Conservation (phyloP, 2,113 vertebrate species). For the Reinhardtius hippoglossoides region DNA sequence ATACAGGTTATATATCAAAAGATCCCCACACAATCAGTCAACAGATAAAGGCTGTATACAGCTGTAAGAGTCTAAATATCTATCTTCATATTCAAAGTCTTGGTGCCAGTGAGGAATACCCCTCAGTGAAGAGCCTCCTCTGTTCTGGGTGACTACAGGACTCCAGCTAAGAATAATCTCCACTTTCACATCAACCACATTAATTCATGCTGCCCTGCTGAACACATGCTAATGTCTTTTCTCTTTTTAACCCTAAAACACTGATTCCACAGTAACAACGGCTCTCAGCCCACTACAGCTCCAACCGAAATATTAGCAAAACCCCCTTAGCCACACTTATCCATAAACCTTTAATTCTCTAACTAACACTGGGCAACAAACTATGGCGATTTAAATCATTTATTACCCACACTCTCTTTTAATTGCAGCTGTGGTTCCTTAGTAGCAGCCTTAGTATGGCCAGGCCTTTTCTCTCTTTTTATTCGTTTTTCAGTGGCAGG, state of each 20-base stretch:
- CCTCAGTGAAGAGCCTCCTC: slow-evolving; percentile 23
- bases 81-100: slow-evolving; percentile 25
- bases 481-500: neutral
- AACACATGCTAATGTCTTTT: neutral
- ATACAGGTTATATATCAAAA: neutral
- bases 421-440: no score
- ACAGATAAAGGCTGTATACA: neutral
- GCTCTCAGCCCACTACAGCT: no score
- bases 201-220: neutral
- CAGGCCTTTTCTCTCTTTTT: no score
- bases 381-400: neutral
- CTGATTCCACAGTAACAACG: neutral
- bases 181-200: slow-evolving; percentile 12
- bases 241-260: neutral
- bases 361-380: neutral
- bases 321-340: neutral
- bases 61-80: slow-evolving; percentile 16
- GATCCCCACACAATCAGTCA: no score
- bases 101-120: slow-evolving; percentile 21
- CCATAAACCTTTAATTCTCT: neutral
- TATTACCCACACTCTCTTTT: no score
- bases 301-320: no score
- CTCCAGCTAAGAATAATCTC: slow-evolving; percentile 54
- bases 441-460: no score
- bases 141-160: slow-evolving; percentile 35